phyloP scores from a whole-genome alignment of 1,140 invertebrate genomes.

The Ephestia elutella region DNA sequence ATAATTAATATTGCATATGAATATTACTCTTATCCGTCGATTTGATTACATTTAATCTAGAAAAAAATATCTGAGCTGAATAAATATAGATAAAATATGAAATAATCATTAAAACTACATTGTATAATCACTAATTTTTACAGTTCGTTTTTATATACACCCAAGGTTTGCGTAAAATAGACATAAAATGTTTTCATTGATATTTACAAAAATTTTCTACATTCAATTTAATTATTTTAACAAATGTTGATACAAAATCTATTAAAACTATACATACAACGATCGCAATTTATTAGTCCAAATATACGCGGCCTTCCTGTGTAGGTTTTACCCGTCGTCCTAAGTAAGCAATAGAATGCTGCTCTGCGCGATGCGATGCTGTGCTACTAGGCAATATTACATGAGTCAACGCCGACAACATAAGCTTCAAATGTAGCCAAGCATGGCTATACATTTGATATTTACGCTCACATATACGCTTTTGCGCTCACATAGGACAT shows the following conservation, averaged over 20 bases:
- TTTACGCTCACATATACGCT: too few relatives aligned
- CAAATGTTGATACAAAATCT: neutral
- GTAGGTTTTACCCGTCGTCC: too few relatives aligned
- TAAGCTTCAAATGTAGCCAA: too few relatives aligned
- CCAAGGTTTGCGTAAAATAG: neutral
- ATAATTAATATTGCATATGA: too few relatives aligned
- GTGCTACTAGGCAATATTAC: too few relatives aligned
- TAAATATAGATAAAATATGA: neutral
- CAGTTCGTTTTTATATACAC: neutral
- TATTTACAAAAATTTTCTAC: neutral
- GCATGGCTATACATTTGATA: too few relatives aligned
- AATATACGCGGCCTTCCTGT: too few relatives aligned
- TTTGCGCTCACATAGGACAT: too few relatives aligned
- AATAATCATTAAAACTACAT: neutral
- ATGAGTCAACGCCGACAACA: too few relatives aligned
- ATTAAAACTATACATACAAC: neutral
- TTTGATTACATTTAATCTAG: neutral
- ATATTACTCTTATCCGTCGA: neutral
- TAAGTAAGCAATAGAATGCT: too few relatives aligned
- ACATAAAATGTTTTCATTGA: neutral
- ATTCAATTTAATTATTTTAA: neutral
- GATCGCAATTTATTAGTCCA: neutral
- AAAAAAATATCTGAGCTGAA: neutral
- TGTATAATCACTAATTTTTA: neutral
- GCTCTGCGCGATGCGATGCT: too few relatives aligned